These are phyloP conservation scores for Ormyrus labotus DNA, from an alignment of 2,888 invertebrate genomes.

Conservation along the genomic window DNA sequence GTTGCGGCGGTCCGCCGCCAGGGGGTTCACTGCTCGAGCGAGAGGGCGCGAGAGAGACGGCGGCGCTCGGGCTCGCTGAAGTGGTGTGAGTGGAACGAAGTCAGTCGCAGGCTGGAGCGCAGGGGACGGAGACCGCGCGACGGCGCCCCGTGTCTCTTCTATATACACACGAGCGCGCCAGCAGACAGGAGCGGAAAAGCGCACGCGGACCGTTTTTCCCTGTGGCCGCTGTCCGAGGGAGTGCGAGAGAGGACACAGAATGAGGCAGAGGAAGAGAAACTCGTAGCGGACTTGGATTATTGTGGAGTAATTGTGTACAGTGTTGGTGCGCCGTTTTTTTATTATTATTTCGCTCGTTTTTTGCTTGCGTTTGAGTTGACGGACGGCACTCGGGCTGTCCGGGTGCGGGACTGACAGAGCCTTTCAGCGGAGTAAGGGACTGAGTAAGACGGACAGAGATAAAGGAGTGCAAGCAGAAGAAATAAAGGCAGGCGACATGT, in stretches of 20 bases:
- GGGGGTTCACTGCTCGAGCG: constrained; percentile 68
- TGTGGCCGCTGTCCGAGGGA: constrained; percentile 9
- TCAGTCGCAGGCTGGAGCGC: constrained; percentile 76
- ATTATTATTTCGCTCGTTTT: constrained; percentile 5
- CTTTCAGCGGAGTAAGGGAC: not conserved
- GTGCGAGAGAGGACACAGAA: constrained; percentile 38
- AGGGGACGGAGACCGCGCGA: constrained; percentile 69
- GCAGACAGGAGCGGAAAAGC: constrained; percentile 1
- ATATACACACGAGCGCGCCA: no score
- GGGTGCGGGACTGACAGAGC: not conserved
- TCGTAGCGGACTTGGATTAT: constrained; percentile 16
- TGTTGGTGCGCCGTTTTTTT: constrained; percentile 29
- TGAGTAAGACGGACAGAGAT: constrained; percentile 11
- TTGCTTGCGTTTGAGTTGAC: not conserved
- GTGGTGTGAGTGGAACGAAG: constrained; percentile 74
- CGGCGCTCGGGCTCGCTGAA: constrained; percentile 67
- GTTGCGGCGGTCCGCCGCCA: constrained; percentile 77
- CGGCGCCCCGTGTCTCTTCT: constrained; percentile 27
- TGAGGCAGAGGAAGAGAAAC: constrained; percentile 56
- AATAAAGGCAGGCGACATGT: constrained; percentile 74
- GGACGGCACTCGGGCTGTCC: not conserved
- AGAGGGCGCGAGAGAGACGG: constrained; percentile 74
- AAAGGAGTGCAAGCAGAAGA: constrained; percentile 33
- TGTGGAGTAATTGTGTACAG: constrained; percentile 41
- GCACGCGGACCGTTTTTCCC: constrained; percentile 5